phyloP scores from a whole-genome alignment of 2,888 invertebrate species.

The Creontiades dilutus region DNA sequence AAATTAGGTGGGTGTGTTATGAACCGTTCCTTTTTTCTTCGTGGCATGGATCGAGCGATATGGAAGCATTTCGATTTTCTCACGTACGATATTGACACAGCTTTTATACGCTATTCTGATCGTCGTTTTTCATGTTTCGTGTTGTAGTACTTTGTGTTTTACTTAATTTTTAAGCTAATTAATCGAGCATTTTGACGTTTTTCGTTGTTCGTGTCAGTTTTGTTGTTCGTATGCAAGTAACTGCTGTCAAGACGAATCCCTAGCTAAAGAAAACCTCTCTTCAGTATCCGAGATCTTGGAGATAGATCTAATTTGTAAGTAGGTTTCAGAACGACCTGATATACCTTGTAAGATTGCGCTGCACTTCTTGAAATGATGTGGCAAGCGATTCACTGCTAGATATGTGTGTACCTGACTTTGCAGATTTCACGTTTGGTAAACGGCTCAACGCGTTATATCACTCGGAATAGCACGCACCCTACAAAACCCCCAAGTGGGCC shows the following conservation, averaged over 20 bases:
- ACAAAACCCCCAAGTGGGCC: too few relatives aligned
- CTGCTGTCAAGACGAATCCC: not conserved
- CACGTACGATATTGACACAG: not conserved
- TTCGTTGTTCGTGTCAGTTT: not conserved
- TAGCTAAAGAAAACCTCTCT: not conserved
- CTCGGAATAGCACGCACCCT: too few relatives aligned
- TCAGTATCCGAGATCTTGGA: constrained; percentile 20
- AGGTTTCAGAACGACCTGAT: not conserved
- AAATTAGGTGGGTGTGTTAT: too few relatives aligned
- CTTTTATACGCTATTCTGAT: not conserved
- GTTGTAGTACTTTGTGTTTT: not conserved
- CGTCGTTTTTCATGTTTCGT: not conserved
- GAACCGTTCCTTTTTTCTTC: not conserved
- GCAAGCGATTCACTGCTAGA: not conserved
- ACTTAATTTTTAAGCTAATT: not conserved
- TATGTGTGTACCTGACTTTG: not conserved
- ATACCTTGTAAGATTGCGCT: not conserved
- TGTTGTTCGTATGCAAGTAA: not conserved
- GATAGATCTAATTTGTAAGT: constrained; percentile 39
- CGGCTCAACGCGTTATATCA: too few relatives aligned
- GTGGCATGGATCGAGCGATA: not conserved
- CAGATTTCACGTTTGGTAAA: too few relatives aligned
- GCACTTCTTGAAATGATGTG: constrained; percentile 6
- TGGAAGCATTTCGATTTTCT: not conserved
- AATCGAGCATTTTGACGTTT: not conserved